These are phyloP conservation scores for Muraenolepis orangiensis DNA, from an alignment of 2,797 vertebrate species.

Conservation along the genomic window DNA sequence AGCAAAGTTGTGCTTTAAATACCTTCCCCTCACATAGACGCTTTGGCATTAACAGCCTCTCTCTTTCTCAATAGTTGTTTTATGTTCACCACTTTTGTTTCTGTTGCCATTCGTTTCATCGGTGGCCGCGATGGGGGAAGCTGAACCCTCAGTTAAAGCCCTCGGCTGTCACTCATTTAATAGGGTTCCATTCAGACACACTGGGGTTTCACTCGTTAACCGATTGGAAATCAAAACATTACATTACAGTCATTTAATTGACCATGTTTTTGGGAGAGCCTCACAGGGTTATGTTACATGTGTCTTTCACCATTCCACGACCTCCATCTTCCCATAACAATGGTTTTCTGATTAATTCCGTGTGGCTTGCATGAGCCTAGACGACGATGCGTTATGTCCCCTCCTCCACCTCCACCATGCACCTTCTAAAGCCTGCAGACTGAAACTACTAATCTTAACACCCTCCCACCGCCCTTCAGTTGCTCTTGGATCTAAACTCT, in stretches of 20 bases:
- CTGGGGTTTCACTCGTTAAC: neutral
- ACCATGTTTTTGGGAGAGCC: too few species aligned
- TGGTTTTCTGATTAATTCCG: too few species aligned
- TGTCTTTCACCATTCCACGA: too few species aligned
- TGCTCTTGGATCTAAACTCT: neutral
- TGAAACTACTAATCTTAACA: neutral
- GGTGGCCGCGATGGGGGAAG: neutral
- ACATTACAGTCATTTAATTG: too few species aligned
- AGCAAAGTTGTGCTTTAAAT: neutral
- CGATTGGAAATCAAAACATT: neutral
- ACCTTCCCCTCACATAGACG: constrained; percentile 15
- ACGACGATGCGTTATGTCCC: too few species aligned
- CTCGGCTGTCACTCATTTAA: neutral
- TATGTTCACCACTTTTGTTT: neutral
- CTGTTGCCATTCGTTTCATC: neutral
- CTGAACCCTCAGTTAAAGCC: neutral
- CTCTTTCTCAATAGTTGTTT: constrained; percentile 2
- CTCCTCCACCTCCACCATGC: too few species aligned
- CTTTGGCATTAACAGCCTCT: constrained; percentile 19
- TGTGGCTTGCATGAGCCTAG: too few species aligned
- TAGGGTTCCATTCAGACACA: neutral
- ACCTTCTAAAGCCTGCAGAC: neutral
- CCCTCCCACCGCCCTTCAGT: neutral
- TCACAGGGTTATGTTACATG: too few species aligned
- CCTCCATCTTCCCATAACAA: too few species aligned